phyloP scores from a whole-genome alignment of 2,797 vertebrate species.

The Rhynchonycteris naso region DNA sequence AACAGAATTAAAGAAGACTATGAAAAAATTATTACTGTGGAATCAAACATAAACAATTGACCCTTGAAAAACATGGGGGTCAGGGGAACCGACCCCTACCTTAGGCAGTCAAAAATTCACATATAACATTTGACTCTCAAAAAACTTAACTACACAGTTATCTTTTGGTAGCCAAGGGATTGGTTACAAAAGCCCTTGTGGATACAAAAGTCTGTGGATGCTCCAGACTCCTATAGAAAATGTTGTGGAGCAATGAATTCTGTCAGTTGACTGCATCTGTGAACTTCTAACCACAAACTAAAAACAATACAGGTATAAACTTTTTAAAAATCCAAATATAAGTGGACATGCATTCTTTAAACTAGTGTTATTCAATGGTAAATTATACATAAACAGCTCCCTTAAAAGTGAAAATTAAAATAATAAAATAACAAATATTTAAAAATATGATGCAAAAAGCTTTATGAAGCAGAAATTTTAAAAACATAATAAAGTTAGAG shows the following conservation, averaged over 20 bases:
- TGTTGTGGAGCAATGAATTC: not conserved
- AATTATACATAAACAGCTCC: not conserved
- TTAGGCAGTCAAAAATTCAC: not conserved
- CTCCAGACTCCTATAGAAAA: not conserved
- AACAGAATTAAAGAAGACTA: not conserved
- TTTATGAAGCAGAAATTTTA: not conserved
- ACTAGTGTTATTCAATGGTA: not conserved
- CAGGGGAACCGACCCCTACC: not conserved
- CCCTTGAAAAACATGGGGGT: not conserved
- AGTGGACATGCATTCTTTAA: not conserved
- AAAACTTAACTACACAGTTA: not conserved
- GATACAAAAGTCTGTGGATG: too few relatives aligned
- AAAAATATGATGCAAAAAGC: not conserved
- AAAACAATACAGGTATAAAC: not conserved
- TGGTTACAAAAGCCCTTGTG: not conserved
- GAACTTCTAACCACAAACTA: not conserved
- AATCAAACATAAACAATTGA: not conserved
- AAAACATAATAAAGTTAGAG: not conserved
- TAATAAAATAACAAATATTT: not conserved
- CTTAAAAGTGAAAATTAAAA: conserved; percentile 11
- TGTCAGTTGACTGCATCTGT: not conserved
- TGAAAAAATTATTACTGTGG: not conserved
- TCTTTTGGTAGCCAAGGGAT: not conserved
- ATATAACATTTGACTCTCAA: not conserved
- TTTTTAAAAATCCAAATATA: not conserved